Percentiles rank a stretch among this genome's conserved stretches.
Conservation (phyloP, 1,140 invertebrate species). For the Pogonomyrmex californicus region DNA sequence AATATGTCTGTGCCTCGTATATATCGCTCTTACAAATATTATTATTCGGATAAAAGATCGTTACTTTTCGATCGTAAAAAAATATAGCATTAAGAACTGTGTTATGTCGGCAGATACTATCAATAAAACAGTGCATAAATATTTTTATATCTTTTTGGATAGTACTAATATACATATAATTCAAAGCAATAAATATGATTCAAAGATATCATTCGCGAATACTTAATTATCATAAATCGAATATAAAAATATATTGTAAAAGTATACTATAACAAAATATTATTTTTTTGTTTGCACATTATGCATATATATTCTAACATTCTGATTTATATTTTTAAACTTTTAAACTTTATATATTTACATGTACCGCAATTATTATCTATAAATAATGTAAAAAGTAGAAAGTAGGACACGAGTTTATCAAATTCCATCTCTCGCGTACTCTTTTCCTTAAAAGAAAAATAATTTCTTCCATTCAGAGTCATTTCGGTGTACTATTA, state of each 20-base stretch:
- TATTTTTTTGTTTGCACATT: neutral
- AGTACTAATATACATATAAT: neutral
- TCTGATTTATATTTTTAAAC: neutral
- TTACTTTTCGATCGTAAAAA: constrained; percentile 1
- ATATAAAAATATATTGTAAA: neutral
- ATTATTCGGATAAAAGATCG: neutral
- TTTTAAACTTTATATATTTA: neutral
- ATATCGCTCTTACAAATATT: neutral
- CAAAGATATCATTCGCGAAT: neutral
- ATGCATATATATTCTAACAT: neutral
- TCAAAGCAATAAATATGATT: neutral
- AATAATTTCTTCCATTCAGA: neutral
- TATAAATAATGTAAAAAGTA: neutral
- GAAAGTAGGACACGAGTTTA: neutral
- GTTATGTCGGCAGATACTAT: neutral
- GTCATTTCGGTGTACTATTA: neutral
- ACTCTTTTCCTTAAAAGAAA: neutral
- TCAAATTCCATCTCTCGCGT: no score
- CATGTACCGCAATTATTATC: neutral
- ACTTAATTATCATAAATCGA: neutral
- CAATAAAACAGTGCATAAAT: neutral
- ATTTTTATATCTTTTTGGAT: neutral
- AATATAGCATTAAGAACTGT: neutral
- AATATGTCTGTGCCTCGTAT: neutral
- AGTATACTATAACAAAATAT: neutral